phyloP scores from a whole-genome alignment of 2,797 vertebrate species.

The Hipposideros larvatus region DNA sequence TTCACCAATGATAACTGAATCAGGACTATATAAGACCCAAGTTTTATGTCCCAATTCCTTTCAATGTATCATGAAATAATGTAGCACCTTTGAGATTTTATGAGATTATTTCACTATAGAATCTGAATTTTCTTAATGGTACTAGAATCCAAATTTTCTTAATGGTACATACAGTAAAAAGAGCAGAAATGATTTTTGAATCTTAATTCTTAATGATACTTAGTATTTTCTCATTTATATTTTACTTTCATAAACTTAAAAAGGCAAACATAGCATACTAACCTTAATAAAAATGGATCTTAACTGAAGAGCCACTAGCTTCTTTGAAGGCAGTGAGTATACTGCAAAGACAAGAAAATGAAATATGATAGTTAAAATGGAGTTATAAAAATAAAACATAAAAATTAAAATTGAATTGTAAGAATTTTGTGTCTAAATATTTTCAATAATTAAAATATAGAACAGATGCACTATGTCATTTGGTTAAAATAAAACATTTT shows the following conservation, averaged over 20 bases:
- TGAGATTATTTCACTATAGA: background rate
- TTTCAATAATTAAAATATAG: constrained; percentile 63
- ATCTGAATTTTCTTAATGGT: constrained; percentile 41
- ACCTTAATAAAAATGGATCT: constrained; percentile 96
- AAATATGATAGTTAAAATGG: constrained; percentile 50
- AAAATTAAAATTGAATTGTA: constrained; percentile 39
- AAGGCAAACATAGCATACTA: constrained; percentile 61
- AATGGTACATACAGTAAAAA: constrained; percentile 32
- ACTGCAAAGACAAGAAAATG: constrained; percentile 88
- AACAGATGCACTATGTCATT: background rate
- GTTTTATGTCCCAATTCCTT: constrained; percentile 27
- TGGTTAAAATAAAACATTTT: constrained; percentile 36
- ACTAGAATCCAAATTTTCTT: constrained; percentile 7
- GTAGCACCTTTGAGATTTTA: constrained; percentile 6
- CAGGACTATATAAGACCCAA: background rate
- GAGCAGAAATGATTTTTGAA: constrained; percentile 27
- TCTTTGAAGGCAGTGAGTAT: constrained; percentile 91
- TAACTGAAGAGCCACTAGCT: constrained; percentile 95
- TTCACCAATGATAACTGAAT: constrained; percentile 18
- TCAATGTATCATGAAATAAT: constrained; percentile 46
- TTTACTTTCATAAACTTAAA: constrained; percentile 43
- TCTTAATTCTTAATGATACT: constrained; percentile 34
- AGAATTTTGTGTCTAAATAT: constrained; percentile 20
- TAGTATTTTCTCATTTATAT: constrained; percentile 37
- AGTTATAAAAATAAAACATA: background rate